Evolutionary conservation across 2,888 invertebrate species (phyloP).

Genomic region (Plusia festucae): DNA sequence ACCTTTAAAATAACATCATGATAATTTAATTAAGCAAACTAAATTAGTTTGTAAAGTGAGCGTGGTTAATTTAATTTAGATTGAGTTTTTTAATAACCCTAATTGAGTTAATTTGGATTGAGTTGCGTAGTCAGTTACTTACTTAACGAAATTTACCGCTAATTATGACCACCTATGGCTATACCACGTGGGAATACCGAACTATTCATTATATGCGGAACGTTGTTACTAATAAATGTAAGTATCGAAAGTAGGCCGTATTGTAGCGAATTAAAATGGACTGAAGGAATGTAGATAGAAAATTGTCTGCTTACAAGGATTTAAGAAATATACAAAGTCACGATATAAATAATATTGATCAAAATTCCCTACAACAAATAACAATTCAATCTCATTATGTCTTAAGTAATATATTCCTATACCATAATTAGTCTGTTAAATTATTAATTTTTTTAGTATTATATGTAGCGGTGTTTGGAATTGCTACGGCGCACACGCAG

Average conservation of each 20-base stretch:
- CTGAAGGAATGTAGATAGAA: neutral
- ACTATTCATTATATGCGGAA: constrained; percentile 35
- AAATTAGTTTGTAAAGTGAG: constrained; percentile 69
- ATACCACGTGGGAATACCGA: constrained; percentile 46
- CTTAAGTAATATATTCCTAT: constrained; percentile 7
- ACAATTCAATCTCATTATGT: neutral
- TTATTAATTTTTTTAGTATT: constrained; percentile 16
- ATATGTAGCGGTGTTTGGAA: constrained; percentile 1
- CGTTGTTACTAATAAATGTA: constrained; percentile 30
- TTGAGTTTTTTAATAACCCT: constrained; percentile 68
- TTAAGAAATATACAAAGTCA: neutral
- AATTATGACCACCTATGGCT: constrained; percentile 51
- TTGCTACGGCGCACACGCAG: constrained; percentile 45
- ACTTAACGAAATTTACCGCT: constrained; percentile 47
- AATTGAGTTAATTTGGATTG: constrained; percentile 68
- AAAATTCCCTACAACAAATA: neutral
- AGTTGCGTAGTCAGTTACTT: constrained; percentile 52
- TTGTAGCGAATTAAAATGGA: neutral
- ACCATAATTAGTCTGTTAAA: constrained; percentile 27
- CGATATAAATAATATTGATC: neutral
- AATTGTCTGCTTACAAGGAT: constrained; percentile 14
- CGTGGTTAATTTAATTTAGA: constrained; percentile 69
- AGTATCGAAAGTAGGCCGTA: constrained; percentile 35
- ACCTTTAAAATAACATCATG: constrained; percentile 40
- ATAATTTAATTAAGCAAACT: constrained; percentile 60